Evolutionary conservation across 2,888 invertebrate genomes (phyloP).

Genomic region (Tethea ocularis): DNA sequence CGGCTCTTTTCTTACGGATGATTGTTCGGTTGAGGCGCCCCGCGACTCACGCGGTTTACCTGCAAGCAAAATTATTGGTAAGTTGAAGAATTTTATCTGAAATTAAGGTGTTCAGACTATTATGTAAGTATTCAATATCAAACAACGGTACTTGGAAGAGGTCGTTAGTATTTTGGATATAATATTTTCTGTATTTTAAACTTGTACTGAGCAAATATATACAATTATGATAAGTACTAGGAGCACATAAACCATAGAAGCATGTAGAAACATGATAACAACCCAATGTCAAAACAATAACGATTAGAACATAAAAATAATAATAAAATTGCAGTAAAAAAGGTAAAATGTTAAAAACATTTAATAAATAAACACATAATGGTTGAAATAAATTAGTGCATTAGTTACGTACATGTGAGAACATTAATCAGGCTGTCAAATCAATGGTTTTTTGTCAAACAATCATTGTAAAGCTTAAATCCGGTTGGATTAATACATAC

Average conservation of each 20-base stretch:
- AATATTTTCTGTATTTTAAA: too few relatives aligned
- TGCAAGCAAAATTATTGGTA: conserved; percentile 46
- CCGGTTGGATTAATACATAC: conserved; percentile 19
- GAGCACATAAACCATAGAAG: neutral
- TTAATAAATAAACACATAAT: neutral
- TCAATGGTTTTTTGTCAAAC: conserved; percentile 27
- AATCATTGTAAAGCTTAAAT: conserved; percentile 23
- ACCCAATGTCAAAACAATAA: neutral
- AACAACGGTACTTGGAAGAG: too few relatives aligned
- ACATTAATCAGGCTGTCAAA: conserved; percentile 30
- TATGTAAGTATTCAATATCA: too few relatives aligned
- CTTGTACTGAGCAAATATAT: neutral
- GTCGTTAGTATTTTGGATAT: too few relatives aligned
- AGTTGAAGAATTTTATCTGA: neutral
- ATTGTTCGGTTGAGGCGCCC: conserved; percentile 62
- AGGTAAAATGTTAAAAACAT: neutral
- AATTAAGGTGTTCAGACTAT: too few relatives aligned
- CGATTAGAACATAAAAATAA: neutral
- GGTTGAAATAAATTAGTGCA: conserved; percentile 15
- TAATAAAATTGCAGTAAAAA: neutral
- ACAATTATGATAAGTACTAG: neutral
- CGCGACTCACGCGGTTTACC: conserved; percentile 78
- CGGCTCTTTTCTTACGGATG: conserved; percentile 75
- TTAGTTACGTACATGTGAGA: conserved; percentile 22
- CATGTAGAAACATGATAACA: neutral